Conservation (phyloP, 2,888 invertebrate genomes). For the Balanococcus diminutus region DNA sequence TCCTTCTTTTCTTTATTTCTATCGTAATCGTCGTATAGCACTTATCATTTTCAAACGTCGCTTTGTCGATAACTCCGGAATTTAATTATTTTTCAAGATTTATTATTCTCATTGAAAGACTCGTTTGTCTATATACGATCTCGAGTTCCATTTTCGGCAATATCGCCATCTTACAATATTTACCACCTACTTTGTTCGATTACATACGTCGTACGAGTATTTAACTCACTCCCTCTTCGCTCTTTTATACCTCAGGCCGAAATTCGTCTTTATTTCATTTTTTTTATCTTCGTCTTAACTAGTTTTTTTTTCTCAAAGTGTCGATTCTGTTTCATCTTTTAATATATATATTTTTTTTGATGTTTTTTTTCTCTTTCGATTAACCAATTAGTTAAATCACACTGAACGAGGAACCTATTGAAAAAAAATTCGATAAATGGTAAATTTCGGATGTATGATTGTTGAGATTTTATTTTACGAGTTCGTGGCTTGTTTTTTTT, state of each 20-base stretch:
- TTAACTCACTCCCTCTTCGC: background rate
- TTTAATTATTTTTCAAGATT: background rate
- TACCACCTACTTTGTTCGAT: background rate
- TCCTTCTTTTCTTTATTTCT: background rate
- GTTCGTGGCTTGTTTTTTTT: background rate
- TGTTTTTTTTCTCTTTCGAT: background rate
- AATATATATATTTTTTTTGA: background rate
- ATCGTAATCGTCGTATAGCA: background rate
- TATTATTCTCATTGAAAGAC: background rate
- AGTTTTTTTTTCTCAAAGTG: background rate
- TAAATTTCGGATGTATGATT: background rate
- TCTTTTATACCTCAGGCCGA: background rate
- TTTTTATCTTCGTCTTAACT: background rate
- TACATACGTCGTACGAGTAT: background rate
- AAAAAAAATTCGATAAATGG: background rate
- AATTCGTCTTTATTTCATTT: background rate
- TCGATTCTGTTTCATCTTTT: background rate
- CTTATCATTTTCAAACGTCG: slow-evolving; percentile 1
- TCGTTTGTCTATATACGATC: background rate
- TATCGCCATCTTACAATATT: background rate
- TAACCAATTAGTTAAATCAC: background rate
- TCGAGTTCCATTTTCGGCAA: background rate
- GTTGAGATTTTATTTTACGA: background rate
- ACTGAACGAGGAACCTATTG: background rate
- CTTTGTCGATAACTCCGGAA: background rate